A percentile compares a stretch with the other conserved stretches of the same genome.
Conservation (phyloP, 2,113 vertebrate species). For the Egretta garzetta region DNA sequence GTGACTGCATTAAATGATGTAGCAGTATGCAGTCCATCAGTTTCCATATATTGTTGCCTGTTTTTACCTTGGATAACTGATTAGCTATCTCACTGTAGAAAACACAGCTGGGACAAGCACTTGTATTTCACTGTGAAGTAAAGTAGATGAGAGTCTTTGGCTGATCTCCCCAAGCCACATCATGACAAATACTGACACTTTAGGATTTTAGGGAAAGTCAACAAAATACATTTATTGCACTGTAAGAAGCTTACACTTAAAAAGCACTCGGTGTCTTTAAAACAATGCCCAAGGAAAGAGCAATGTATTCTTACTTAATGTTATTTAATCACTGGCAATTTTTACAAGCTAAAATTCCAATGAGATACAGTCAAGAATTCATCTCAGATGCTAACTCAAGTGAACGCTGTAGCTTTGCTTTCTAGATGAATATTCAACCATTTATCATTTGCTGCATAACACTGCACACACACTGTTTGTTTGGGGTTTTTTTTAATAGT, state of each 20-base stretch:
- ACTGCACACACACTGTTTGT: neutral
- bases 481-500: neutral
- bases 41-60: neutral
- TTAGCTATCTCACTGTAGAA: neutral
- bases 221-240: neutral
- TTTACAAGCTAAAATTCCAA: neutral
- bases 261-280: neutral
- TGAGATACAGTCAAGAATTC: neutral
- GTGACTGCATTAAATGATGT: neutral
- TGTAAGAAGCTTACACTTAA: neutral
- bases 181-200: neutral
- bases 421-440: neutral
- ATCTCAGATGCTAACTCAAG: neutral
- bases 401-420: neutral
- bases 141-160: neutral
- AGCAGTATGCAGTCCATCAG: neutral
- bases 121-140: neutral
- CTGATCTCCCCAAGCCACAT: neutral
- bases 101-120: neutral
- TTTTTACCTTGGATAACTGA: neutral
- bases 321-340: neutral
- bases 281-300: neutral
- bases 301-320: neutral
- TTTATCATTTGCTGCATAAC: neutral
- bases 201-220: neutral